phyloP scores from a whole-genome alignment of 2,888 invertebrate species.

The Platycheirus albimanus region DNA sequence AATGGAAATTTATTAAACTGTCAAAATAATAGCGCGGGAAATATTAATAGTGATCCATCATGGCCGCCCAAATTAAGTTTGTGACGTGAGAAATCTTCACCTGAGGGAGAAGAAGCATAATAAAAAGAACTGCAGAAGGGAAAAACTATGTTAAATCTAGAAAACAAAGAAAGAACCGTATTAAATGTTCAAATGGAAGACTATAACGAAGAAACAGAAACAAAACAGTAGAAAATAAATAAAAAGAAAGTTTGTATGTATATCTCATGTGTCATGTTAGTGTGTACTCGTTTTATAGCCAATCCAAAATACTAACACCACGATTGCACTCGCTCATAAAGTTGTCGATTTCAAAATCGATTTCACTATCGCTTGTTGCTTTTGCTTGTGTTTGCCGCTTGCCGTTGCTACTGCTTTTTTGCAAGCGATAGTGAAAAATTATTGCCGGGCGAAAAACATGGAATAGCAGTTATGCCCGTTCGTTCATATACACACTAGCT shows the following conservation, averaged over 20 bases:
- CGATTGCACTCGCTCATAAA: conserved; percentile 51
- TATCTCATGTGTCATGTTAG: conserved; percentile 40
- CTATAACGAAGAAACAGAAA: conserved; percentile 18
- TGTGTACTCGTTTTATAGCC: conserved; percentile 19
- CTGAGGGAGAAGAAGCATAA: conserved; percentile 20
- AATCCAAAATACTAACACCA: conserved; percentile 45
- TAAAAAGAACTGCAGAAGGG: conserved; percentile 2
- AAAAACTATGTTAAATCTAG: conserved; percentile 5
- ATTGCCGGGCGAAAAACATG: conserved; percentile 47
- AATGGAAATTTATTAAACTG: too few relatives aligned
- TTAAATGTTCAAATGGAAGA: conserved; percentile 55
- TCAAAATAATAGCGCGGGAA: conserved; percentile 9
- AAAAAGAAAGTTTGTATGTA: conserved; percentile 62
- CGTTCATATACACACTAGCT: conserved; percentile 33
- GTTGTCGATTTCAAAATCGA: conserved; percentile 72
- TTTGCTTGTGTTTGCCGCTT: conserved; percentile 1
- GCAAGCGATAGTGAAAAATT: conserved; percentile 12
- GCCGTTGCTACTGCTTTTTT: not conserved
- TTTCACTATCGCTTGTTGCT: conserved; percentile 72
- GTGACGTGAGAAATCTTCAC: conserved; percentile 49
- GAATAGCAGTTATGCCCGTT: conserved; percentile 37
- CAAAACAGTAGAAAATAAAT: conserved; percentile 3
- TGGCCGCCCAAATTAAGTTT: conserved; percentile 46
- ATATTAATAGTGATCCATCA: conserved; percentile 34
- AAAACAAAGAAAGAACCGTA: conserved; percentile 49